Conservation (phyloP, 1,140 invertebrate genomes). For the Danaus melanippus region DNA sequence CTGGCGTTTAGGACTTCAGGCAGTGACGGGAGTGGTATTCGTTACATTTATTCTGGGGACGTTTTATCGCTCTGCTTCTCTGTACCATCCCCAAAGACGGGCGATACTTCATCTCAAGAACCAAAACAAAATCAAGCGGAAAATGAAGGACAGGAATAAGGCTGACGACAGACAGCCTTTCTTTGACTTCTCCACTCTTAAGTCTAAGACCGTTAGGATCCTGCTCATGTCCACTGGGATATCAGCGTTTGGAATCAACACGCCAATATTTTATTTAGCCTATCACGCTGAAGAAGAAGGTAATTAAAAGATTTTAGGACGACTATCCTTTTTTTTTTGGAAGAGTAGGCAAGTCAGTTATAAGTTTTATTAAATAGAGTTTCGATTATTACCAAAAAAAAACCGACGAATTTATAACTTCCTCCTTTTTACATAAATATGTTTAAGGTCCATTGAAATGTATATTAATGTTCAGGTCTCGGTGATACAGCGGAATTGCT, state of each 20-base stretch:
- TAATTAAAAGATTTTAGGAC: conserved; percentile 17
- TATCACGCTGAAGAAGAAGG: conserved; percentile 84
- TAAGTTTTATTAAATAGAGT: too few species aligned
- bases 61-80: conserved; percentile 89
- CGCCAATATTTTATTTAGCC: conserved; percentile 88
- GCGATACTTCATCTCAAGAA: conserved; percentile 93
- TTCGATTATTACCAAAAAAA: too few species aligned
- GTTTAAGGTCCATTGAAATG: too few species aligned
- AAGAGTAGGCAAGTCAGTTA: too few species aligned
- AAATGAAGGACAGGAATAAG: conserved; percentile 84
- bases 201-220: conserved; percentile 88
- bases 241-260: conserved; percentile 86
- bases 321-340: too few species aligned
- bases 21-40: conserved; percentile 87
- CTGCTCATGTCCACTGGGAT: conserved; percentile 85
- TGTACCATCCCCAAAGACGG: conserved; percentile 91
- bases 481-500: conserved; percentile 80
- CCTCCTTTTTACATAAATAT: too few species aligned
- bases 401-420: too few species aligned
- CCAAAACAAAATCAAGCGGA: conserved; percentile 82
- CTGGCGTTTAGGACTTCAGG: conserved; percentile 90
- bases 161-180: conserved; percentile 85
- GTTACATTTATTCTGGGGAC: conserved; percentile 90
- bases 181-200: conserved; percentile 88
- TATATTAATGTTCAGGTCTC: conserved; percentile 49